Base-by-base conservation (phyloP, 2,113 vertebrate genomes). In the Strix aluco region DNA sequence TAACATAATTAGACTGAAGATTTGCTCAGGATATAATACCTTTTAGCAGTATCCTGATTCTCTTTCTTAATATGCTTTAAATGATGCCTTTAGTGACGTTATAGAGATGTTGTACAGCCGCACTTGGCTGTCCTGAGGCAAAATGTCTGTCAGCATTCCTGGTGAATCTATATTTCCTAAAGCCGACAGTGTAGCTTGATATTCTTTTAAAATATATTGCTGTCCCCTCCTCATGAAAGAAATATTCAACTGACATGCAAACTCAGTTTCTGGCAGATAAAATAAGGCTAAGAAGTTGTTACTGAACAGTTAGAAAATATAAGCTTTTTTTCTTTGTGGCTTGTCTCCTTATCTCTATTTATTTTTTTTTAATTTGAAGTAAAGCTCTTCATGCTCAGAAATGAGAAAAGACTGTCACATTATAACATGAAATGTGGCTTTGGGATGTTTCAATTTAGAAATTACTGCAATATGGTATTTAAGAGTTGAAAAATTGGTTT, bases 401-500 rank as follows among this genome's bases (percentile, higher is more conserved):
- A 49, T 58, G 20, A 88, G 40, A 25, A 65, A 83, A 67, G 42
- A 46, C 9, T 63, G 22, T 65, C 58, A 73, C 32, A 52, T 21
- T 61, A n/a, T 36, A 84, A 42, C 9, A 71, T 22, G 42, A 63
- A 88, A 81, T 29, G 18, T 67, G 34, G 13, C 19, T 88, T 62
- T 52, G 59, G 30, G 22, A 38, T 40, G 13, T 75, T 94, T 93
- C 95, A 40, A 46, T 92, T 92, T 92, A 67, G 25, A 92, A 96
- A 92, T 94, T 15, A 91, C 36, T 91, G 75, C 42, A 57, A 78
- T 46, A 55, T 58, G 36, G 5, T 91, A 82, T 95, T 95, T 94
- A 95, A 92, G 77, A 69, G 75, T 90, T 96, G 71, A 97, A 95
- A 95, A 97, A 85, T 78, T 88, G 13, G 1, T 75, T 93, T 55